phyloP scores from a whole-genome alignment of 2,888 invertebrate genomes.

The Zygothrica quintamaculata region DNA sequence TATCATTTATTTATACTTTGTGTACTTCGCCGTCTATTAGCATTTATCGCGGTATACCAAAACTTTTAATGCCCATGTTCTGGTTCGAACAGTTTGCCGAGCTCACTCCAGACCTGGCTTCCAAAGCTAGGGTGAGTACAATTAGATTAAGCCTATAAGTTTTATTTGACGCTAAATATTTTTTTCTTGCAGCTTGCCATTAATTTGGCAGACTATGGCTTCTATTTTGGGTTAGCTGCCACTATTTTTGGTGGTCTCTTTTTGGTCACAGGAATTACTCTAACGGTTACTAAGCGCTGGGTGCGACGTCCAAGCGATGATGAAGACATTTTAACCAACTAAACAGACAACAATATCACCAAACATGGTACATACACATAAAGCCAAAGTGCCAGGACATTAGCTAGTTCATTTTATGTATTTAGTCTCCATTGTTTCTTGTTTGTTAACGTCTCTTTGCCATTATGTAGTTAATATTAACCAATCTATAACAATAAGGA shows the following conservation, averaged over 20 bases:
- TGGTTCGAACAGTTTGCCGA: slow-evolving; percentile 90
- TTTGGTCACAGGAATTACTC: slow-evolving; percentile 73
- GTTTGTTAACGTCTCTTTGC: slow-evolving; percentile 27
- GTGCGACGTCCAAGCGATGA: slow-evolving; percentile 70
- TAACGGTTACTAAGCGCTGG: slow-evolving; percentile 82
- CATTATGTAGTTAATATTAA: slow-evolving; percentile 27
- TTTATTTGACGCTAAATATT: neutral
- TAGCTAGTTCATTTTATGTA: slow-evolving; percentile 53
- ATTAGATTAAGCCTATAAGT: neutral
- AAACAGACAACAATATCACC: slow-evolving; percentile 9
- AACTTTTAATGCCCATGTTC: slow-evolving; percentile 89
- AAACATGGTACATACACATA: slow-evolving; percentile 10
- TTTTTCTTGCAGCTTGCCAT: slow-evolving; percentile 72
- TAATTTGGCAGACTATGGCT: slow-evolving; percentile 77
- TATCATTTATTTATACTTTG: slow-evolving; percentile 1
- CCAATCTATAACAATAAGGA: neutral
- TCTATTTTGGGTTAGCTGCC: slow-evolving; percentile 77
- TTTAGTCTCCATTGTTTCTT: slow-evolving; percentile 45
- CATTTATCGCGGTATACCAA: slow-evolving; percentile 86
- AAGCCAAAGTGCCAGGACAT: slow-evolving; percentile 71
- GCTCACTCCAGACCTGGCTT: slow-evolving; percentile 86
- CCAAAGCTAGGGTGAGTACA: slow-evolving; percentile 75
- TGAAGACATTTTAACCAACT: slow-evolving; percentile 76
- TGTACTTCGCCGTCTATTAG: too few relatives aligned
- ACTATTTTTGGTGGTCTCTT: slow-evolving; percentile 76